Evolutionary conservation across 2,797 vertebrate genomes (phyloP), one percentile per base, ranked within the genome.

Genomic region (Coregonus suidteri): DNA sequence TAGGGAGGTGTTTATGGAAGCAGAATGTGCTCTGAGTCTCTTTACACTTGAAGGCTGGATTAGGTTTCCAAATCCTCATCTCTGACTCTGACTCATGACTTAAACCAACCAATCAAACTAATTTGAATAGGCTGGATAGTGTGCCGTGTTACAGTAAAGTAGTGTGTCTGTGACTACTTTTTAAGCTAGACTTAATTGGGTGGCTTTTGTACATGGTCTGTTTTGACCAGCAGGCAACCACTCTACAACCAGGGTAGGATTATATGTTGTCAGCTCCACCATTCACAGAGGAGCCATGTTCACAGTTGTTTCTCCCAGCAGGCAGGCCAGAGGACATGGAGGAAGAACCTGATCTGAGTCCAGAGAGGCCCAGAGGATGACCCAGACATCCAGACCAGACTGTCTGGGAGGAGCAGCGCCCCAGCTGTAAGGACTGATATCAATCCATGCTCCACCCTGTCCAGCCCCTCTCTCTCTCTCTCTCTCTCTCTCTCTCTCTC

Each of bases 341-440:
- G 88, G 77, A 79, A 90, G 88, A 91, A 91, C 88, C 76, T 85
- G 88, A 91, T 88, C 83, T 87, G 91, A 87, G 91, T 92, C 88
- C 85, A 87, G 90, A 92, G 89, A 91, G 83, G 91, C 90, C 89
- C 89, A 91, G 88, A 90, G 86, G 79, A 41, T 41, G 37, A 6
- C 77, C 89, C 84, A 92, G 37, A 41, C 6, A 83, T 73, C 84
- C 37, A 7, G 91, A 92, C 90, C 81, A 86, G 85, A 82, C 81
- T 79, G 84, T 72, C 84, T 30, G 14, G 4, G 53, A 54, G 53
- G 15, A 54, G 53, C 53, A 18, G 15, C 14, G 16, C 4, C 16
- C 15, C 53, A 16, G 16, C 16, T 1, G 37, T 41, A 41, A 41
- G 37, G 37, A 7, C 37, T 41, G 37, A 15, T 18, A 15, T 5